Conservation (phyloP, 2,797 vertebrate genomes). For the Cuniculus paca region DNA sequence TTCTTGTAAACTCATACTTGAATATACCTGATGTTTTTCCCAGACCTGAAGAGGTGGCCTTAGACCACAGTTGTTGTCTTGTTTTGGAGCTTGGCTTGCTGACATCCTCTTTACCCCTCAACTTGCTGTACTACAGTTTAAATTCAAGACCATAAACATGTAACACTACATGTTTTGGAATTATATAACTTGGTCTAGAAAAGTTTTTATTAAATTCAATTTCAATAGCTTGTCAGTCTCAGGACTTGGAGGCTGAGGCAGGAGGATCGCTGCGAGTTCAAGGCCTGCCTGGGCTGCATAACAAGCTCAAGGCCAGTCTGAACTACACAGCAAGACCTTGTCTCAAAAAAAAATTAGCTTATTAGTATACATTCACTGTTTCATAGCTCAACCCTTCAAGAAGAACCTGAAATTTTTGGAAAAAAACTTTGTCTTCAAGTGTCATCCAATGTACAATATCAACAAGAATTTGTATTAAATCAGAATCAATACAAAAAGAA, state of each 20-base stretch:
- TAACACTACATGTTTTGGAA: slow-evolving; percentile 6
- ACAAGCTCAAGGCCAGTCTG: not conserved
- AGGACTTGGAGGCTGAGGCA: not conserved
- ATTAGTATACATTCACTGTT: not conserved
- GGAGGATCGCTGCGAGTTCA: not conserved
- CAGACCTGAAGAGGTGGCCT: not conserved
- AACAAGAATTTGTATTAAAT: slow-evolving; percentile 24
- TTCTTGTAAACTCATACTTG: not conserved
- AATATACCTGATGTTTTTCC: not conserved
- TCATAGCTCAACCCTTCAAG: not conserved
- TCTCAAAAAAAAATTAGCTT: not conserved
- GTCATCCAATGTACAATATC: not conserved
- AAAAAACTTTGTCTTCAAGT: slow-evolving; percentile 56
- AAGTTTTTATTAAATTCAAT: slow-evolving; percentile 39
- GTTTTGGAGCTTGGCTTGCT: not conserved
- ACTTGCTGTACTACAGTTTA: not conserved
- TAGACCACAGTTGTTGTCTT: not conserved
- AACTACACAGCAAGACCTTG: not conserved
- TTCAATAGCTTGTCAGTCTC: not conserved
- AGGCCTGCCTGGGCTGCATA: not conserved
- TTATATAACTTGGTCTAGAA: not conserved
- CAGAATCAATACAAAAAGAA: slow-evolving; percentile 12
- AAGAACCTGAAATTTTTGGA: not conserved
- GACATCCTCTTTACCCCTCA: not conserved
- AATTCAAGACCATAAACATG: not conserved